A percentile compares a stretch with the other conserved stretches of the same genome.
phyloP scores from a whole-genome alignment of 2,797 vertebrate genomes.

The Rhyacichthys aspro region DNA sequence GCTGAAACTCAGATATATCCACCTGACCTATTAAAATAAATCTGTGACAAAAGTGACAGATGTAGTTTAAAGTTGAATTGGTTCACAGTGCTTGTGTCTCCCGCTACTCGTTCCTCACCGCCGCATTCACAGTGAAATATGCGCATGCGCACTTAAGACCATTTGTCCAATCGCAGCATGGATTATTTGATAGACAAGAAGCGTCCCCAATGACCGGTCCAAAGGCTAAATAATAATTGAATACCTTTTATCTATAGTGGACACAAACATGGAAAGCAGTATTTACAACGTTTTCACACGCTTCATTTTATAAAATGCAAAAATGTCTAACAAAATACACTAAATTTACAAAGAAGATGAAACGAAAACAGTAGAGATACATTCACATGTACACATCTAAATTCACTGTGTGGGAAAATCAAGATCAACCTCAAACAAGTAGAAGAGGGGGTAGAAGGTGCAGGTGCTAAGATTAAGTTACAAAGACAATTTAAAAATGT shows the following conservation, averaged over 20 bases:
- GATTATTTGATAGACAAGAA: slow-evolving; percentile 17
- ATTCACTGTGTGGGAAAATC: no score
- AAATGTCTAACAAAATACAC: not conserved
- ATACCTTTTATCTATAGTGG: no score
- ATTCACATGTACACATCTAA: no score
- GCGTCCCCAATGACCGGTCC: slow-evolving; percentile 28
- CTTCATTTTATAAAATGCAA: no score
- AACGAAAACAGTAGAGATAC: not conserved
- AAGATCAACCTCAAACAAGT: no score
- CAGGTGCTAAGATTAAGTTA: no score
- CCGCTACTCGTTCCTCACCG: slow-evolving; percentile 31
- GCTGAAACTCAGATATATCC: slow-evolving; percentile 15
- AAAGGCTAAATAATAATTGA: no score
- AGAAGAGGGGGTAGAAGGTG: no score
- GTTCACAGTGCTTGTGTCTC: slow-evolving; percentile 46
- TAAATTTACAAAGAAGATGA: not conserved
- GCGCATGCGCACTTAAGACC: slow-evolving; percentile 27
- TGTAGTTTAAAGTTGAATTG: slow-evolving; percentile 32
- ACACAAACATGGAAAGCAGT: no score
- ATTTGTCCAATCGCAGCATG: slow-evolving; percentile 33
- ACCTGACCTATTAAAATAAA: not conserved
- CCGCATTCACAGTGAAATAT: not conserved
- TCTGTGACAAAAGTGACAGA: not conserved
- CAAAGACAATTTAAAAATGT: no score
- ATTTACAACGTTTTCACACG: no score